Base-by-base conservation (phyloP, 2,888 invertebrate species). In the Temnothorax unifasciatus region DNA sequence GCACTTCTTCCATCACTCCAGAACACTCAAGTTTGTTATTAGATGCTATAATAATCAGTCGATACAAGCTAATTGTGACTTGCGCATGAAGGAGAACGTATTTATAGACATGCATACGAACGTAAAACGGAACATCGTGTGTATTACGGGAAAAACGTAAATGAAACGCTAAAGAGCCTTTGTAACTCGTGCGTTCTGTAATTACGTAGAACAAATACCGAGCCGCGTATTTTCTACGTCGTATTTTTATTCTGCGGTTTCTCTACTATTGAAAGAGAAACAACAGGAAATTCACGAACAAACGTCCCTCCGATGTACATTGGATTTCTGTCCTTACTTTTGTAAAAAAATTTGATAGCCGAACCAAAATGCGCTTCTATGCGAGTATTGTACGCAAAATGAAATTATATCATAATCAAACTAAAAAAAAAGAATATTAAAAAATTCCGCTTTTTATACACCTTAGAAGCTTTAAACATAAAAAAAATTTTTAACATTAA, bases 121-220 rank as follows among this genome's bases (percentile, higher is more conserved):
- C 44, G 57, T 44, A 57, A 68, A 68, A 77, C 15, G 69, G 69
- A 29, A 11, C 15, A n/a, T 77, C 2, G 34, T 44, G 13, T 54
- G n/a, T 68, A 77, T 77, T 77, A 57, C 15, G 44, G n/a, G 38
- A n/a, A 41, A 52, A 77, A 68, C 29, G 54, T 44, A 77, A 77
- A 57, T 66, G 25, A 41, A 54, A 66, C 34, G 64, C 41, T 13
- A 52, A 76, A n/a, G 25, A 57, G 69, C 69, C 44, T 57, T 68
- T 77, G 54, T 54, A 77, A 77, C 68, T 77, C 57, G 69, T 29
- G 44, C 68, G n/a, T 44, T 57, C 29, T 71, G 82, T 83, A 89
- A 89, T 89, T 87, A 89, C 68, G 61, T 61, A 57, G 59, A 83
- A 87, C 87, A 85, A 88, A 88, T 81, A 83, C 54, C 59, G 25